phyloP scores from a whole-genome alignment of 2,113 vertebrate genomes.

The Amphilophus citrinellus region DNA sequence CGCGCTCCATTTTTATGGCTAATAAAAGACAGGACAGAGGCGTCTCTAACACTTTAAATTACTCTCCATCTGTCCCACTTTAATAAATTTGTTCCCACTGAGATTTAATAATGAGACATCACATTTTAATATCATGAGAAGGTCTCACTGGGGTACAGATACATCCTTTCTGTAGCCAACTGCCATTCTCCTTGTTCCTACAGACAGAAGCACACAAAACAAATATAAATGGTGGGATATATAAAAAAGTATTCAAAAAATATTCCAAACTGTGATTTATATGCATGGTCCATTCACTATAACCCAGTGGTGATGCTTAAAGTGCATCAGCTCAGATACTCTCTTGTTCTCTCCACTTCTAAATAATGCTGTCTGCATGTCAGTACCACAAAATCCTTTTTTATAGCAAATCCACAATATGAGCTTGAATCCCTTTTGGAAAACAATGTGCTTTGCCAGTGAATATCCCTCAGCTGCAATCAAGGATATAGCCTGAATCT shows the following conservation, averaged over 20 bases:
- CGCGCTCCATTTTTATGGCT: constrained; percentile 42
- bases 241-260: background rate
- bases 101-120: constrained; percentile 57
- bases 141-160: constrained; percentile 27
- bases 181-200: background rate
- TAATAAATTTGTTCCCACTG: constrained; percentile 51
- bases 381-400: constrained; percentile 28
- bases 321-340: background rate
- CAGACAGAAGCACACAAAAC: background rate
- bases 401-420: constrained; percentile 36
- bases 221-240: background rate
- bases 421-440: constrained; percentile 40
- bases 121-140: constrained; percentile 29
- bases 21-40: constrained; percentile 56
- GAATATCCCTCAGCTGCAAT: constrained; percentile 28
- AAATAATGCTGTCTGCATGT: constrained; percentile 29
- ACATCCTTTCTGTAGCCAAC: background rate
- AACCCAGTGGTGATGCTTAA: background rate
- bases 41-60: constrained; percentile 49
- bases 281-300: background rate
- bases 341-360: background rate
- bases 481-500: constrained; percentile 27
- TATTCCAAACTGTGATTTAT: background rate
- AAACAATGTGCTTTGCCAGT: constrained; percentile 26
- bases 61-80: constrained; percentile 71